phyloP scores from a whole-genome alignment of 2,113 vertebrate species.

The Gorilla gorilla region DNA sequence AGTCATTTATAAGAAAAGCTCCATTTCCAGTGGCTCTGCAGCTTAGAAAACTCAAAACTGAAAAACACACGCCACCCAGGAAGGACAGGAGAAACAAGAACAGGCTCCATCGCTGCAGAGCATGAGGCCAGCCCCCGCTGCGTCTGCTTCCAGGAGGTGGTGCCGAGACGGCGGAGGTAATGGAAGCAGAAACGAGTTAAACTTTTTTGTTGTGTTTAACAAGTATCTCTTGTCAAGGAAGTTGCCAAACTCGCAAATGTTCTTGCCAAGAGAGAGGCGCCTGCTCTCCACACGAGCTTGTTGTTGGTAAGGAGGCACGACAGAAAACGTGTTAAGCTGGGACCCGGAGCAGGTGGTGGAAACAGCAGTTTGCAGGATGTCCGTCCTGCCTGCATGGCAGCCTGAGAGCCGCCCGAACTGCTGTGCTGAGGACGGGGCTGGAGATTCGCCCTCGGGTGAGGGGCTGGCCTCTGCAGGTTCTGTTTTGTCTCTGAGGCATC shows the following conservation, averaged over 20 bases:
- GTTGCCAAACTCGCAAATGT: not conserved
- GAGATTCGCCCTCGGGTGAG: accelerated
- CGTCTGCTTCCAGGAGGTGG: not conserved
- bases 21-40: not conserved
- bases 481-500: too few relatives aligned
- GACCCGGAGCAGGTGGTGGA: not conserved
- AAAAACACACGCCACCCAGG: accelerated
- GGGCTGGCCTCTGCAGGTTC: too few relatives aligned
- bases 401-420: not conserved
- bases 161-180: accelerated
- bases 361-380: not conserved
- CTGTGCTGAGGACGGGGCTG: accelerated
- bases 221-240: not conserved
- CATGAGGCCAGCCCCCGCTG: accelerated
- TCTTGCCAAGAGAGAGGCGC: not conserved
- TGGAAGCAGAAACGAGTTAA: too few relatives aligned
- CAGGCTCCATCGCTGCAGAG: not conserved
- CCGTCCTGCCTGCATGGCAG: not conserved
- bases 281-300: not conserved
- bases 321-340: not conserved
- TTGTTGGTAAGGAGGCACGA: not conserved
- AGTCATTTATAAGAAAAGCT: not conserved
- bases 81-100: accelerated
- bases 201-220: not conserved
- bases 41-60: not conserved